A percentile compares a stretch with the other conserved stretches of the same genome.
phyloP scores from a whole-genome alignment of 2,888 invertebrate genomes.

The Argyresthia goedartella region DNA sequence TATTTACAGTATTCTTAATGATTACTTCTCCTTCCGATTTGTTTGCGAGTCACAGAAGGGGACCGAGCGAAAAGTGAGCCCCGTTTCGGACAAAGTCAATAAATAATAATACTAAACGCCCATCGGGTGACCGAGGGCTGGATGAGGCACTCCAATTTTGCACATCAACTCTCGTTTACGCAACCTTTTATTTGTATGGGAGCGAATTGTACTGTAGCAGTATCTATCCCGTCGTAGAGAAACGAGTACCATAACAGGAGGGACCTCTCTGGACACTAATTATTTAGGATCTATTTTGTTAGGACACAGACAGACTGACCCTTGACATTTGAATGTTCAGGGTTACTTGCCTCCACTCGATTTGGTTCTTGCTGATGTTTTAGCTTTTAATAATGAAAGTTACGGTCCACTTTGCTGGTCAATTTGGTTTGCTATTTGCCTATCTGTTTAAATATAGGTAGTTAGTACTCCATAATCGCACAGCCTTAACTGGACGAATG shows the following conservation, averaged over 20 bases:
- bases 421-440: too few species aligned
- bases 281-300: conserved; percentile 63
- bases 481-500: too few species aligned
- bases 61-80: conserved; percentile 51
- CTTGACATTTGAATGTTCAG: conserved; percentile 35
- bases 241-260: conserved; percentile 15
- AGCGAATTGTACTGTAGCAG: background rate
- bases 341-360: conserved; percentile 39
- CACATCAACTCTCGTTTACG: background rate
- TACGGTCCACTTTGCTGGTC: background rate
- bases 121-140: conserved; percentile 45
- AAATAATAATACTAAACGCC: conserved; percentile 66
- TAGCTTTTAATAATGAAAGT: conserved; percentile 9
- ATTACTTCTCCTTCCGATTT: conserved; percentile 63
- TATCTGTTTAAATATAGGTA: too few species aligned
- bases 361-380: conserved; percentile 28
- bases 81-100: conserved; percentile 47
- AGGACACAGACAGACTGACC: conserved; percentile 34
- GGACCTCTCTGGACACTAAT: conserved; percentile 29
- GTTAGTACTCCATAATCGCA: too few species aligned
- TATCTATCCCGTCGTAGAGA: background rate
- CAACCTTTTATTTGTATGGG: background rate
- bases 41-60: conserved; percentile 42
- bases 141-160: conserved; percentile 7
- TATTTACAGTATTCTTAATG: conserved; percentile 66